phyloP scores from a whole-genome alignment of 2,113 vertebrate genomes.

The Bujurquina vittata region DNA sequence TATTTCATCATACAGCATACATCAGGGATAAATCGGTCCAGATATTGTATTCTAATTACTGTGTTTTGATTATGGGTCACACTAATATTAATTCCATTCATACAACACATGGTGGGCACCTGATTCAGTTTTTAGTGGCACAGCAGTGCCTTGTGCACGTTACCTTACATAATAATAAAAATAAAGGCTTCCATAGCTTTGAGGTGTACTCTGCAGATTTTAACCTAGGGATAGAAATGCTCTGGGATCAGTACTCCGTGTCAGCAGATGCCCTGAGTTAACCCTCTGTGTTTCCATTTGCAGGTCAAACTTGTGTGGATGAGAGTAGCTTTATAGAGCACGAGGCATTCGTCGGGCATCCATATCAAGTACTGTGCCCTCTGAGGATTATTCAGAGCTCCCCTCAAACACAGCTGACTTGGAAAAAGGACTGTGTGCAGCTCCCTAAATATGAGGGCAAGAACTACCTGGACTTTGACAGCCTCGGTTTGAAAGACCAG shows the following conservation, averaged over 20 bases:
- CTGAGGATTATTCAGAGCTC: slow-evolving; percentile 11
- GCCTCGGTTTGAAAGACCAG: slow-evolving; percentile 35
- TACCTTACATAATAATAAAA: not conserved
- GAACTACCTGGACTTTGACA: slow-evolving; percentile 57
- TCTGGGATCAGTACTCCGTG: not conserved
- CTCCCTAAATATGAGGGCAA: slow-evolving; percentile 34
- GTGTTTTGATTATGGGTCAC: not conserved
- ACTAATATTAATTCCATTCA: not conserved
- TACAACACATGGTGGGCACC: not conserved
- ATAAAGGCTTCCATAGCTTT: not conserved
- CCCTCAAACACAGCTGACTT: slow-evolving; percentile 31
- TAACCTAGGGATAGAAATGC: not conserved
- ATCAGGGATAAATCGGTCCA: not conserved
- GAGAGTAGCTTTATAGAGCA: slow-evolving; percentile 48
- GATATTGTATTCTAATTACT: not conserved
- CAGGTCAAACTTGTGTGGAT: slow-evolving; percentile 66
- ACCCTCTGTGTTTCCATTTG: slow-evolving; percentile 3
- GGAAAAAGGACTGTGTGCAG: slow-evolving; percentile 65
- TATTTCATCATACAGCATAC: not conserved
- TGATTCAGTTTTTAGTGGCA: not conserved
- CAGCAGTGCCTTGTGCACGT: not conserved
- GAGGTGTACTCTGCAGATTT: not conserved
- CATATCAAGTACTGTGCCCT: slow-evolving; percentile 58
- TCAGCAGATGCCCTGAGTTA: not conserved
- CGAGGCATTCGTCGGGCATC: slow-evolving; percentile 21